Evolutionary conservation across 2,797 vertebrate species (phyloP), one percentile per base, ranked within the genome.

Genomic region (Sebastes minor): DNA sequence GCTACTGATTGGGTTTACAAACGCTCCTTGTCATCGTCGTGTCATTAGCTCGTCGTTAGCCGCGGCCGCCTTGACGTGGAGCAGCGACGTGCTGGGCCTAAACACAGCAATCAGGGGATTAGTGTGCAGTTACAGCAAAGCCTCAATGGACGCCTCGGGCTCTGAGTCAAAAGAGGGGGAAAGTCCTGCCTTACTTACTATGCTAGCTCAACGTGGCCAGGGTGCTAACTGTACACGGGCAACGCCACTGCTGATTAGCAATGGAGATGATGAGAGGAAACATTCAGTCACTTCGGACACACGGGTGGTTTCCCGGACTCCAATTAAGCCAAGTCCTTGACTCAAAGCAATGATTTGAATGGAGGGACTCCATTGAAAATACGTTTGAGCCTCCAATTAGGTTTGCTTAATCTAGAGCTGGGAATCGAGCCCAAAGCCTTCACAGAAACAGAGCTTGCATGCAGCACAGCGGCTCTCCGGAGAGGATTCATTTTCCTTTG

Each of bases 81-180:
- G 89, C 90, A 91, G 93, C 86, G 75, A 90, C 80, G 84, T 87
- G 83, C 89, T 1, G 82, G 85, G 81, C 80, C 94, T 90, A 93
- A 96, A 95, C 93, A 94, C 91, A 88, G 93, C 91, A 96, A 95
- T 95, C 93, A 95, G 86, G 74, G 89, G 90, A 94, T 93, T 94
- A 95, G 90, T 76, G 86, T 86, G 91, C 80, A 92, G 89, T 92
- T 90, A 89, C 85, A 87, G 87, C 84, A 86, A 89, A 93, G 89
- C 92, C 92, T 89, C 89, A 35, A 64, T 86, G 88, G 79, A 87
- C 35, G 87, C 90, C 86, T 86, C 82, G 74, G 80, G 86, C 83
- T 84, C 65, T 88, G 86, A 92, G 89, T 91, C 87, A 90, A 86
- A 77, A 18, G 77, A 53, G 60, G 42, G 74, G 78, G 74, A 90